phyloP scores from a whole-genome alignment of 2,888 invertebrate species.

The Pantelozetes paolii region DNA sequence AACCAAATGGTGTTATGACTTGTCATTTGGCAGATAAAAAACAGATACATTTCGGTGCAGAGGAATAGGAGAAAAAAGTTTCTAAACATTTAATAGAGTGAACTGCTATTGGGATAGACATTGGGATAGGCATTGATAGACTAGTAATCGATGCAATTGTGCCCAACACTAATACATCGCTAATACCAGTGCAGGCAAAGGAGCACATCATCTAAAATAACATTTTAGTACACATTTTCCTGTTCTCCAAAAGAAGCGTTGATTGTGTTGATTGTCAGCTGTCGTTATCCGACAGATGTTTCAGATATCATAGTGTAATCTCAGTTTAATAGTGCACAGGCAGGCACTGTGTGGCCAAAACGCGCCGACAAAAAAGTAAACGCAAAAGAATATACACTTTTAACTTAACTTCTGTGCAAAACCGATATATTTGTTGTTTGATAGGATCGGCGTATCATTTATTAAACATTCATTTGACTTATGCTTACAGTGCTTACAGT shows the following conservation, averaged over 20 bases:
- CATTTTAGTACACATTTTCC: conserved; percentile 34
- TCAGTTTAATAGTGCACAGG: conserved; percentile 37
- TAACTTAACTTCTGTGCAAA: conserved; percentile 9
- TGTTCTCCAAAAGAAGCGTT: neutral
- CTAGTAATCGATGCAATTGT: conserved; percentile 30
- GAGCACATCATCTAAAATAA: conserved; percentile 29
- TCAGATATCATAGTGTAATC: conserved; percentile 38
- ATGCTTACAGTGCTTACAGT: neutral
- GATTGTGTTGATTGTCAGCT: conserved; percentile 37
- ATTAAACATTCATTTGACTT: conserved; percentile 19
- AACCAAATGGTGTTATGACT: conserved; percentile 35
- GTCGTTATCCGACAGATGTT: conserved; percentile 39
- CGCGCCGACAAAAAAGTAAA: conserved; percentile 1
- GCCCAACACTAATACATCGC: neutral
- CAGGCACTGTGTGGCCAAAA: neutral
- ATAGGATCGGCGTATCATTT: neutral
- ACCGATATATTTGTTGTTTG: neutral
- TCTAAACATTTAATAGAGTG: conserved; percentile 9
- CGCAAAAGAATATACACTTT: neutral
- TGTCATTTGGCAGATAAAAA: conserved; percentile 33
- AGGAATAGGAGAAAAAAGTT: neutral
- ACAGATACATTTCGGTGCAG: conserved; percentile 25
- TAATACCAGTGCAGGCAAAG: neutral
- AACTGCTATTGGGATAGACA: neutral
- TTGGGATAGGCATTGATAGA: conserved; percentile 11